Conservation (phyloP, 2,797 vertebrate genomes). For the Bovichtus variegatus region DNA sequence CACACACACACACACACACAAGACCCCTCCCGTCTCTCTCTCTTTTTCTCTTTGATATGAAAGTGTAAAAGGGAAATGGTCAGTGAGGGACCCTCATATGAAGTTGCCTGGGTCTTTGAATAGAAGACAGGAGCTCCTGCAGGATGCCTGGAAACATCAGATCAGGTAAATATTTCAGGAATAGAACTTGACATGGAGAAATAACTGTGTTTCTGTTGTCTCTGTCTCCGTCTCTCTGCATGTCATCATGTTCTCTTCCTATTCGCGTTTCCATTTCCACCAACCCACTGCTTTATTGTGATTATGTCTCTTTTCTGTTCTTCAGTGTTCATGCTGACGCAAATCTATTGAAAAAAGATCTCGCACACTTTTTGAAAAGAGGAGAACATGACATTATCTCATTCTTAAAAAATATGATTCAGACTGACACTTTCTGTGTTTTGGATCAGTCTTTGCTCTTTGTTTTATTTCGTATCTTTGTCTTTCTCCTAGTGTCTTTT, state of each 20-base stretch:
- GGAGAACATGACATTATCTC: neutral
- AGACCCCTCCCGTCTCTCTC: neutral
- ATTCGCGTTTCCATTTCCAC: neutral
- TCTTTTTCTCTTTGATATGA: constrained; percentile 34
- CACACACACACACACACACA: neutral
- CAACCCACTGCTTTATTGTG: neutral
- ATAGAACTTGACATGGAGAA: neutral
- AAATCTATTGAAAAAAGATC: neutral
- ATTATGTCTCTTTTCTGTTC: neutral
- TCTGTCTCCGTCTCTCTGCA: neutral
- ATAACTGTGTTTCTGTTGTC: too few relatives aligned
- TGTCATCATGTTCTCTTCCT: neutral
- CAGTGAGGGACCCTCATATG: constrained; percentile 36
- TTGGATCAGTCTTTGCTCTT: neutral
- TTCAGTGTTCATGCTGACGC: neutral
- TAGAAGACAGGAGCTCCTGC: constrained; percentile 11
- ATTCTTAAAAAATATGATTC: neutral
- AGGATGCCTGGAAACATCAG: constrained; percentile 58
- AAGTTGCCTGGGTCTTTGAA: constrained; percentile 17
- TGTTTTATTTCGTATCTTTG: neutral
- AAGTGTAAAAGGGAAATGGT: constrained; percentile 26
- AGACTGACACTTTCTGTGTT: neutral
- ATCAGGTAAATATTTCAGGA: constrained; percentile 56
- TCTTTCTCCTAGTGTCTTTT: constrained; percentile 37
- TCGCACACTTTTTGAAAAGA: neutral